Evolutionary conservation across 1,140 invertebrate genomes (phyloP).

Genomic region (Dendrolimus punctatus): DNA sequence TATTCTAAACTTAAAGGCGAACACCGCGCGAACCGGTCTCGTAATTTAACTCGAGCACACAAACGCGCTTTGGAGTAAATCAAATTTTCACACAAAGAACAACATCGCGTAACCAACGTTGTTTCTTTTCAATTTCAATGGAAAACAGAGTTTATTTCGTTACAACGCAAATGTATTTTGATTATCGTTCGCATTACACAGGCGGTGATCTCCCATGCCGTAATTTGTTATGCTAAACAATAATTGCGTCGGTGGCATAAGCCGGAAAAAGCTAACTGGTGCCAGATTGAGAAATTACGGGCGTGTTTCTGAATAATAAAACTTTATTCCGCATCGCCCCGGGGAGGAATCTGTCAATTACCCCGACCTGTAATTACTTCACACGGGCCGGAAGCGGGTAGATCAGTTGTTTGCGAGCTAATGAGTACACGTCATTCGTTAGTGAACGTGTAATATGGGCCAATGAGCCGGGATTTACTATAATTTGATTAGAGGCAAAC

Average conservation of each 20-base stretch:
- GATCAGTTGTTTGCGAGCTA: constrained; percentile 10
- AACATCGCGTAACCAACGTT: too few relatives aligned
- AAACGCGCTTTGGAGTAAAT: too few relatives aligned
- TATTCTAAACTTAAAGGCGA: too few relatives aligned
- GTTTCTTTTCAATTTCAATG: too few relatives aligned
- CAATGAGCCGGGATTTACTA: constrained; percentile 22
- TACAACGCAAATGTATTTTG: neutral
- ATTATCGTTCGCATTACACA: neutral
- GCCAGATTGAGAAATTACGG: constrained; percentile 1
- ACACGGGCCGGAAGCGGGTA: neutral
- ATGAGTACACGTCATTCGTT: constrained; percentile 8
- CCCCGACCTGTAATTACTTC: constrained; percentile 6
- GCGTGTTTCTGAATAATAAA: neutral
- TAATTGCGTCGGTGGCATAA: neutral
- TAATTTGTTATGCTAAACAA: neutral
- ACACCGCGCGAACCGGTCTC: too few relatives aligned
- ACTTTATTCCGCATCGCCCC: neutral
- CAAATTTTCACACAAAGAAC: too few relatives aligned
- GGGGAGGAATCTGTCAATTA: constrained; percentile 6
- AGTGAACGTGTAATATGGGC: constrained; percentile 12
- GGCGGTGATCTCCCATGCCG: neutral
- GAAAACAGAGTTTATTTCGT: neutral
- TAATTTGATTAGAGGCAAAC: constrained; percentile 25
- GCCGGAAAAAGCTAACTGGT: neutral
- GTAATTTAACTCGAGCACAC: too few relatives aligned